These are phyloP conservation scores for Stichodactyla mertensii DNA, from an alignment of 64 coral and sea anemone genomes.

Conservation along the genomic window DNA sequence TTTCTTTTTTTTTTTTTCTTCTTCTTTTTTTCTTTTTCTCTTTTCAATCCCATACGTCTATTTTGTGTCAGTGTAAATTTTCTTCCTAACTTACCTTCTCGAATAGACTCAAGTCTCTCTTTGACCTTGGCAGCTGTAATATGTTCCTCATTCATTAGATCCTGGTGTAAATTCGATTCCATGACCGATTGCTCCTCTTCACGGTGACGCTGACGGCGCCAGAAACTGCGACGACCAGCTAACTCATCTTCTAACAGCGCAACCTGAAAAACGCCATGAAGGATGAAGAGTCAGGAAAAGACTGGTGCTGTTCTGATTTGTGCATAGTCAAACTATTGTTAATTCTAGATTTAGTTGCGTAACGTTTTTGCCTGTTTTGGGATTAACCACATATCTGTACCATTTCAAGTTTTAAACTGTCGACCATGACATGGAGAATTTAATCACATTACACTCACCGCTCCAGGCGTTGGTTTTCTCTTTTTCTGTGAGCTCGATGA, in stretches of 20 bases:
- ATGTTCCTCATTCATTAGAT: constrained; percentile 80
- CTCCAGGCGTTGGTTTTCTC: constrained; percentile 70
- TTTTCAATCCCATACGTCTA: no score
- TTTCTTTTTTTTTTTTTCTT: no score
- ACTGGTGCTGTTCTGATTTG: no score
- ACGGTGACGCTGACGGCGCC: constrained; percentile 94
- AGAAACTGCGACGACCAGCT: constrained; percentile 91
- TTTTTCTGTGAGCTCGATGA: constrained; percentile 81
- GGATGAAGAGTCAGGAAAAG: no score
- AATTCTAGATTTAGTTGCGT: no score
- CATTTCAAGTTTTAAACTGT: no score
- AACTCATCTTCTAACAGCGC: constrained; percentile 89
- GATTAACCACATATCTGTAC: no score
- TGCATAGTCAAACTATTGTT: no score
- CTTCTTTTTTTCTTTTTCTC: no score
- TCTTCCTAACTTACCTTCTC: constrained; percentile 55
- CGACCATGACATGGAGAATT: not conserved
- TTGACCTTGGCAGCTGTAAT: constrained; percentile 73
- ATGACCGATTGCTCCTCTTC: constrained; percentile 72
- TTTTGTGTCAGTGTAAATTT: not conserved
- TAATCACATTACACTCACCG: constrained; percentile 13
- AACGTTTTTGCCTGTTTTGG: no score
- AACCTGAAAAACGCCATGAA: constrained; percentile 37
- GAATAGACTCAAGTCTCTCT: constrained; percentile 66
- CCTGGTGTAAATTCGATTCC: constrained; percentile 58